Evolutionary conservation across 2,113 vertebrate species (phyloP), one percentile per base, ranked within the genome.

Genomic region (Ramphastos sulfuratus): DNA sequence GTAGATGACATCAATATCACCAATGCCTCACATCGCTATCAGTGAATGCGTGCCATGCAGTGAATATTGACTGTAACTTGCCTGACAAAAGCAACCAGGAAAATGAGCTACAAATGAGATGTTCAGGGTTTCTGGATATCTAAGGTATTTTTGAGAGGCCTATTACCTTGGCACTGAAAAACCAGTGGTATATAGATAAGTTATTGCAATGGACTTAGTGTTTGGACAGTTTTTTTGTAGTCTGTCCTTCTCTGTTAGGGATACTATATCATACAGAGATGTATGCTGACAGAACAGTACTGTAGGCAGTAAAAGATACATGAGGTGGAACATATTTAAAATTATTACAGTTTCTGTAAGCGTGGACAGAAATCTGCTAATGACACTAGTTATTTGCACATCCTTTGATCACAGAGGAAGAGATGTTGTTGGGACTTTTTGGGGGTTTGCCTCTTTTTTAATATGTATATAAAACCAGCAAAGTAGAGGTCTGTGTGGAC

Each of bases 251-350:
- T 71, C 4, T 66, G 14, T 72, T 81, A 69, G 10, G 14, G 16
- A 30, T 75, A 52, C n/a, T 60, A 3, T 72, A 5, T 79, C 12
- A 17, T 77, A 21, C 46, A 35, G 66, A 60, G 8, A 15, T 76
- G 1, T 44, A 33, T 35, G 13, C 7, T 78, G 19, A 9, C 77
- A 35, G 28, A 81, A 59, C 25, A 35, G 39, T 58, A 14, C 12
- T 28, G 16, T 50, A 31, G 9, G 39, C 44, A 50, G 16, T 71
- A 44, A 42, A 91, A 76, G 27, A 23, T 35, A 46, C 4, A 42
- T 0, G 1, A 56, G 8, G 7, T 73, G 3, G 11, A 81, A 31
- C 12, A 19, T 31, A 44, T 6, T 37, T 75, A 10, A 27, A 56
- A 31, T 64, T 44, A 25, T 46, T 72, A 21, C 23, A 23, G 23